Conservation (phyloP, 2,888 invertebrate species). For the Netelia virgata region DNA sequence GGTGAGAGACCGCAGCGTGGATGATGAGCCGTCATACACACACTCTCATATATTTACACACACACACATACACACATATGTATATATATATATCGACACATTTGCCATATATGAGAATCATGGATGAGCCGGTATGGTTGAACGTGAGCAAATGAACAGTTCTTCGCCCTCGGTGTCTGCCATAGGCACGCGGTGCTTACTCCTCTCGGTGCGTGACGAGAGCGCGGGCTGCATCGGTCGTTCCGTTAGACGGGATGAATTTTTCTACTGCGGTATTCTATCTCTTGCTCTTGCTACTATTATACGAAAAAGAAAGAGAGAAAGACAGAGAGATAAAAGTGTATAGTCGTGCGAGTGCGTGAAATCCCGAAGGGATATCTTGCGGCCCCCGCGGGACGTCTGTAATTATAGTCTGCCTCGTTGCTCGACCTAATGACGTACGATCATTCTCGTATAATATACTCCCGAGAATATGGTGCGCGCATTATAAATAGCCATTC, state of each 20-base stretch:
- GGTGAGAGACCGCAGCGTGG: constrained; percentile 13
- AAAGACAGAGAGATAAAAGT: background rate
- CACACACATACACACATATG: background rate
- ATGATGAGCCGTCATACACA: constrained; percentile 35
- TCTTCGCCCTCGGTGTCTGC: constrained; percentile 24
- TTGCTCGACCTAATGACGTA: constrained; percentile 68
- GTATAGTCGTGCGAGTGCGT: constrained; percentile 47
- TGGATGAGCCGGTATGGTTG: background rate
- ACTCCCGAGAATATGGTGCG: constrained; percentile 44
- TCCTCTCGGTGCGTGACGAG: constrained; percentile 1
- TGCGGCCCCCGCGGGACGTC: constrained; percentile 53
- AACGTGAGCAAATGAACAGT: constrained; percentile 40
- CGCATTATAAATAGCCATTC: constrained; percentile 56
- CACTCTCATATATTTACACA: background rate
- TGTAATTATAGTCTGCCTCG: constrained; percentile 64
- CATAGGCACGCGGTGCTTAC: constrained; percentile 4
- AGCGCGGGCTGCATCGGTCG: constrained; percentile 22
- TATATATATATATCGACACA: background rate
- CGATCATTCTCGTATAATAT: constrained; percentile 62
- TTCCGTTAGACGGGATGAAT: constrained; percentile 55
- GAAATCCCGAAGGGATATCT: constrained; percentile 48
- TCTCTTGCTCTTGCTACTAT: constrained; percentile 5
- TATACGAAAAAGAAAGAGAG: background rate
- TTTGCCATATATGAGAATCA: background rate
- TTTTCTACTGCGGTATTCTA: constrained; percentile 11